These are phyloP conservation scores for Calliopum simillimum DNA, from an alignment of 2,888 invertebrate genomes.

Conservation along the genomic window DNA sequence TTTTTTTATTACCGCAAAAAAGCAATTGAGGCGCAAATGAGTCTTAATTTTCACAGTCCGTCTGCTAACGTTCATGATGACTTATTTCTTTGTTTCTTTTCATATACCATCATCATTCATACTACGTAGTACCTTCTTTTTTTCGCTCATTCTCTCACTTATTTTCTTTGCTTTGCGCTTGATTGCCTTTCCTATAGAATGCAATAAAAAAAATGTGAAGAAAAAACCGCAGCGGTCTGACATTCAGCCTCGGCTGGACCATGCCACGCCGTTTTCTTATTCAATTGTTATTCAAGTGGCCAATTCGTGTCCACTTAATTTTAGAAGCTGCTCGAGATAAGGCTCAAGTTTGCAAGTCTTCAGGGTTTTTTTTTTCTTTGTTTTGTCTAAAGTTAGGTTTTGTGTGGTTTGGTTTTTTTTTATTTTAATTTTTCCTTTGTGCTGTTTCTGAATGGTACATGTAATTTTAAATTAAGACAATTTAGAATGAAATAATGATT, in stretches of 20 bases:
- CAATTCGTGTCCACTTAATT: conserved; percentile 62
- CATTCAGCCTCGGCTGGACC: background rate
- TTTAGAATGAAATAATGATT: too few species aligned
- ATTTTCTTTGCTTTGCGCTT: conserved; percentile 2
- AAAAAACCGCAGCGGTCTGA: background rate
- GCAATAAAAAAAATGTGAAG: background rate
- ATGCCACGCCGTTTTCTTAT: conserved; percentile 11
- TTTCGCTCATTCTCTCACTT: too few species aligned
- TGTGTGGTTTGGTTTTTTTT: too few species aligned
- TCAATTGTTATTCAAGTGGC: conserved; percentile 60
- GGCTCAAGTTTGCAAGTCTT: conserved; percentile 25
- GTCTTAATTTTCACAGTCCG: conserved; percentile 16
- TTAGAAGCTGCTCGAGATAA: conserved; percentile 40
- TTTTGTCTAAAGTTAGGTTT: background rate
- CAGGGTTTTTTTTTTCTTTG: conserved; percentile 1
- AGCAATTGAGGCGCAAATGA: conserved; percentile 24
- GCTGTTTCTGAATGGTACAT: too few species aligned
- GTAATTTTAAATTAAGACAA: too few species aligned
- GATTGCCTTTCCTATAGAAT: conserved; percentile 2
- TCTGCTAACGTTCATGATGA: background rate
- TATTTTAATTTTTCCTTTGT: too few species aligned
- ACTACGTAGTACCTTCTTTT: background rate
- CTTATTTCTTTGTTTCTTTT: background rate
- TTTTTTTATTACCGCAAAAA: conserved; percentile 12
- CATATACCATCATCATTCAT: background rate